A percentile compares a stretch with the other conserved stretches of the same genome.
phyloP scores from a whole-genome alignment of 64 coral and sea anemone genomes.

The Pocillopora verrucosa region DNA sequence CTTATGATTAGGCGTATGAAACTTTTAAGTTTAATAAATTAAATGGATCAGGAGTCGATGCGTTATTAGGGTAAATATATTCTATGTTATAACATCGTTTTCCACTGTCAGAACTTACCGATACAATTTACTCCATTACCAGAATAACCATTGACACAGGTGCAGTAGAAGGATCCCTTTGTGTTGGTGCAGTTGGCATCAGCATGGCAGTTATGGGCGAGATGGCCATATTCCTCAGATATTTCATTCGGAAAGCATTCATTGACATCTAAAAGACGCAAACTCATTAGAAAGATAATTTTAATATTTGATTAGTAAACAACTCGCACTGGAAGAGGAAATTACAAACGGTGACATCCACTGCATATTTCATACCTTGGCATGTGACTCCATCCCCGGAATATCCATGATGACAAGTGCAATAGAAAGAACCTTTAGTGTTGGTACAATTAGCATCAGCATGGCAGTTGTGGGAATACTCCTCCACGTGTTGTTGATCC shows the following conservation, averaged over 20 bases:
- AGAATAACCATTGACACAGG: constrained; percentile 63
- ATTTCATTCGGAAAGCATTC: constrained; percentile 32
- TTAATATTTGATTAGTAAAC: too few species aligned
- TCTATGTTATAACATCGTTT: too few species aligned
- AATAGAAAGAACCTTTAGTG: constrained; percentile 11
- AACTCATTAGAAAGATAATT: too few species aligned
- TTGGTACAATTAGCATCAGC: constrained; percentile 6
- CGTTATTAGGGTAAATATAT: too few species aligned
- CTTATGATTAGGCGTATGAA: too few species aligned
- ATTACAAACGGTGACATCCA: not conserved
- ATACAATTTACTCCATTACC: constrained; percentile 26
- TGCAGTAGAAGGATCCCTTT: constrained; percentile 67
- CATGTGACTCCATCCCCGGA: constrained; percentile 8
- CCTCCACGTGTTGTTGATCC: constrained; percentile 22
- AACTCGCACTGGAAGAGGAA: too few species aligned
- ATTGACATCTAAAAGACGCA: constrained; percentile 34
- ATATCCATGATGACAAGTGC: constrained; percentile 4
- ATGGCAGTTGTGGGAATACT: constrained; percentile 19
- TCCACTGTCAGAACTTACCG: not conserved
- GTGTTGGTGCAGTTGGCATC: constrained; percentile 81
- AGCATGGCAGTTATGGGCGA: constrained; percentile 52
- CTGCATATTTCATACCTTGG: not conserved
- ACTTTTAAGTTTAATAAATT: too few species aligned
- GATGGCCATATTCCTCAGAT: too few species aligned
- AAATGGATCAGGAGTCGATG: too few species aligned